phyloP scores from a whole-genome alignment of 2,113 vertebrate genomes.

The Aythya baeri region DNA sequence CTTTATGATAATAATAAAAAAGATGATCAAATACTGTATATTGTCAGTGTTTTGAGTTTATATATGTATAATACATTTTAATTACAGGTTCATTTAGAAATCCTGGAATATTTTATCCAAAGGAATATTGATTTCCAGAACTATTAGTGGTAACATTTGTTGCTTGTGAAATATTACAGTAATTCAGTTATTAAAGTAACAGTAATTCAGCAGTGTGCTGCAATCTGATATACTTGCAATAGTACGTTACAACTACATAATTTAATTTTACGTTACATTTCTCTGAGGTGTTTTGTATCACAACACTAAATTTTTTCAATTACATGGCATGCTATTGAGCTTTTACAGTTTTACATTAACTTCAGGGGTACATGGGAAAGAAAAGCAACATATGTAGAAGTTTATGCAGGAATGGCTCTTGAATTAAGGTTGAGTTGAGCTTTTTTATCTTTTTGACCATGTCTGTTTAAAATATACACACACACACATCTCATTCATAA shows the following conservation, averaged over 20 bases:
- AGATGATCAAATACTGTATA: not conserved
- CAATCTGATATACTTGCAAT: not conserved
- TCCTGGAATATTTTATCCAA: not conserved
- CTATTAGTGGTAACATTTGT: not conserved
- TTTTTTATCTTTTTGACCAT: not conserved
- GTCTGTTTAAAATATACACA: not conserved
- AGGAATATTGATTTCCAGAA: not conserved
- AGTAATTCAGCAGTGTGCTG: not conserved
- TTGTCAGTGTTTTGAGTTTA: not conserved
- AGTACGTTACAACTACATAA: not conserved
- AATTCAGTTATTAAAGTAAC: not conserved
- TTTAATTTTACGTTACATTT: not conserved
- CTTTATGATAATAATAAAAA: not conserved
- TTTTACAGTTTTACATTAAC: not conserved
- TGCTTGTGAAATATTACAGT: not conserved
- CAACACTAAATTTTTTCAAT: not conserved
- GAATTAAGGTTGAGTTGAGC: not conserved
- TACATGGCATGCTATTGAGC: not conserved
- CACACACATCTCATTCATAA: not conserved
- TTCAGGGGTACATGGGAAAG: not conserved
- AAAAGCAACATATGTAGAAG: not conserved
- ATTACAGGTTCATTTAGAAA: not conserved
- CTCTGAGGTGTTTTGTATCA: not conserved
- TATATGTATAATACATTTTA: not conserved
- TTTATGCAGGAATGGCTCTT: not conserved